Evolutionary conservation across 2,888 invertebrate genomes (phyloP).

Genomic region (Hydropsyche betteni): DNA sequence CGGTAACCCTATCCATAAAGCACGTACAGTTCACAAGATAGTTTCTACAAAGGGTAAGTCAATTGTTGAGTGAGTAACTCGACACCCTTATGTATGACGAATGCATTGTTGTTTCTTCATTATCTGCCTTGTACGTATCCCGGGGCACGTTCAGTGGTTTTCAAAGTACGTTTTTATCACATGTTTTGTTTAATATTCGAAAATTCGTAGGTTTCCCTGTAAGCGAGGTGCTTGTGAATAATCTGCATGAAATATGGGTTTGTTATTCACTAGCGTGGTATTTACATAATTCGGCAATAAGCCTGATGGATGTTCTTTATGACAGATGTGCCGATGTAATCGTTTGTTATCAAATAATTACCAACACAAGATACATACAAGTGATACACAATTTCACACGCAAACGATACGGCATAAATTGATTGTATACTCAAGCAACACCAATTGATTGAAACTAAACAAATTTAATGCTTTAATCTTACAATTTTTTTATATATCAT

Average conservation of each 20-base stretch:
- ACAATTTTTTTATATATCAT: too few species aligned
- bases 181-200: too few species aligned
- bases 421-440: neutral
- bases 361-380: neutral
- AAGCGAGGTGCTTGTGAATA: neutral
- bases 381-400: neutral
- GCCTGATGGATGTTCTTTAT: conserved; percentile 22
- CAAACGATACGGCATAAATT: neutral
- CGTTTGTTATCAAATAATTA: conserved; percentile 27
- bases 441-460: neutral
- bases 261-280: neutral
- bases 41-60: conserved; percentile 23
- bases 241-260: conserved; percentile 20
- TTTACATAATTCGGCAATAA: conserved; percentile 16
- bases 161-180: neutral
- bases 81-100: neutral
- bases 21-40: neutral
- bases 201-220: too few species aligned
- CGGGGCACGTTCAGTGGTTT: neutral
- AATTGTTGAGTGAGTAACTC: conserved; percentile 19
- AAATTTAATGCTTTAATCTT: neutral
- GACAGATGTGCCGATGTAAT: conserved; percentile 16
- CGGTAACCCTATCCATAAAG: too few species aligned
- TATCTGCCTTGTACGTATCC: neutral
- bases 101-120: conserved; percentile 29